Conservation (phyloP, 2,797 vertebrate species). For the Rhadinocentrus ornatus region DNA sequence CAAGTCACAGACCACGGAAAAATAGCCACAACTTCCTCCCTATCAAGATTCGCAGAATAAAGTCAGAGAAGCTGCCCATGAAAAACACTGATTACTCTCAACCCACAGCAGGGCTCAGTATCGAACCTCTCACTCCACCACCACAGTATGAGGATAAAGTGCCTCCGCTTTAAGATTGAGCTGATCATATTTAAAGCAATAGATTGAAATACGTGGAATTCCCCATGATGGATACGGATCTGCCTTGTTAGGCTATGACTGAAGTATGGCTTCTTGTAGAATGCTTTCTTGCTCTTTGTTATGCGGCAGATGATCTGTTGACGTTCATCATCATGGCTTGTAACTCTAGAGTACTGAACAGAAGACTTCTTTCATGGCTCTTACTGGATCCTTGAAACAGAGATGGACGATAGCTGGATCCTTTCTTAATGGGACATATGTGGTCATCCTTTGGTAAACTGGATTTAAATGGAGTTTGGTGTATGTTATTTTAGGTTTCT, state of each 20-base stretch:
- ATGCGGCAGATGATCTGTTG: constrained; percentile 6
- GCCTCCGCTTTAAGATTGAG: constrained; percentile 63
- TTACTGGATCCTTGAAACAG: constrained; percentile 38
- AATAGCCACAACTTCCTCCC: constrained; percentile 86
- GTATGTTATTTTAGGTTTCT: constrained; percentile 12
- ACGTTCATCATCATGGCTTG: constrained; percentile 1
- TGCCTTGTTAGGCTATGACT: constrained; percentile 20
- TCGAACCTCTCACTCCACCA: constrained; percentile 94
- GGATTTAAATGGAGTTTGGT: constrained; percentile 19
- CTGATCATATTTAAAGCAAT: constrained; percentile 30
- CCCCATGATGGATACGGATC: constrained; percentile 31
- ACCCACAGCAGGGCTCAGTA: constrained; percentile 73
- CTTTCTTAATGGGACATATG: background rate
- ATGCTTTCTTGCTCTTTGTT: constrained; percentile 24
- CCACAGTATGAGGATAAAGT: constrained; percentile 89
- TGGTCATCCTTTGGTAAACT: constrained; percentile 3
- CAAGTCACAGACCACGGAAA: constrained; percentile 76
- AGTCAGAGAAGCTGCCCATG: constrained; percentile 91
- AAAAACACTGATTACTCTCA: constrained; percentile 81
- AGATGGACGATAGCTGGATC: background rate
- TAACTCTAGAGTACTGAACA: constrained; percentile 27
- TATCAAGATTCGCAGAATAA: constrained; percentile 91
- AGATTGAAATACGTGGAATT: constrained; percentile 31
- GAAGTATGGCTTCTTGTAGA: constrained; percentile 6
- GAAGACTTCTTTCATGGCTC: constrained; percentile 10